Evolutionary conservation across 1,140 invertebrate genomes (phyloP), one percentile per base, ranked within the genome.

Genomic region (Ostrea denselamellosa): DNA sequence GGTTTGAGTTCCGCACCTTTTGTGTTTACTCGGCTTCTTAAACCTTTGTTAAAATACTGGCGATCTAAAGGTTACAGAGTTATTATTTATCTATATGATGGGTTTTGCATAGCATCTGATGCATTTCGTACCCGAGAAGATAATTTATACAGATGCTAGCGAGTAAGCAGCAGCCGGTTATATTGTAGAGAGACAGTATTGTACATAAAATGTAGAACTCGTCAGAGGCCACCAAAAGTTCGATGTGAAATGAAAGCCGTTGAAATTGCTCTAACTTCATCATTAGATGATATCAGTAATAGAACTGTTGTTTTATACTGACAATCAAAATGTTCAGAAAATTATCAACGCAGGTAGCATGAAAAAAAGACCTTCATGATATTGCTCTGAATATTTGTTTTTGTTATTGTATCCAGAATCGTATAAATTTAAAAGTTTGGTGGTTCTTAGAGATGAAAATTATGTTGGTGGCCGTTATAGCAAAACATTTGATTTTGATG

Each of bases 121-220:
- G 14, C n/a, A 3, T 22, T 53, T 51, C 54, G 34, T 84, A 8
- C 34, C 62, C 0, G 62, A 88, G 19, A 44, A 51, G 34, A 85
- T 85, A 0, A n/a, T 88, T 22, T 88, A 81, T 28, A 88, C 68
- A 34, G 83, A 85, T 51, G 87, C 68, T 14, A 88, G 68, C 68
- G 58, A 22, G 71, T 58, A n/a, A 65, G 87, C 87, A 34, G 22
- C 82, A 9, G 87, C 53, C 0, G 87, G 87, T 51, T 88, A 22
- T 22, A 51, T n/a, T 44, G 68, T 82, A 5, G 65, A 88, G 51
- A 71, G 10, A 10, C 19, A 58, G 10, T 58, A 19, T 58, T 17
- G 56, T 58, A 10, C 87, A 85, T 58, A 88, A 77, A 44, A 88
- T 85, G 87, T 85, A 83, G 83, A 34, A 82, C 22, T 17, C 9